These are phyloP conservation scores for Microcaecilia unicolor DNA, from an alignment of 2,797 vertebrate genomes.

Conservation along the genomic window DNA sequence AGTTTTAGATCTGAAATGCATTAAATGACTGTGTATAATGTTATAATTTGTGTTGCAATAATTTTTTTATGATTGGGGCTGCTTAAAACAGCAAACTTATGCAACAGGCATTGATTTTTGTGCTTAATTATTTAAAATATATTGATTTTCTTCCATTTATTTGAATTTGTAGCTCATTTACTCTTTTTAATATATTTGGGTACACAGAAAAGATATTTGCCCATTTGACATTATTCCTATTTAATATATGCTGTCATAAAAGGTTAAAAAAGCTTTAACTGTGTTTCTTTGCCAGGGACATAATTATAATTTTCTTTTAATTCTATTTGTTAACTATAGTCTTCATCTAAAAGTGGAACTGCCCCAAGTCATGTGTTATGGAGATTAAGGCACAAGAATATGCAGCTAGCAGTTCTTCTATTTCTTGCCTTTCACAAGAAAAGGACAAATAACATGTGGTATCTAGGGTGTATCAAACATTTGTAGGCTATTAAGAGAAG, in stretches of 20 bases:
- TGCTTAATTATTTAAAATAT: slow-evolving; percentile 46
- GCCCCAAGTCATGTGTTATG: no score
- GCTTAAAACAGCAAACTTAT: slow-evolving; percentile 19
- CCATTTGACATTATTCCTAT: slow-evolving; percentile 30
- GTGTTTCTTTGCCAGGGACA: not conserved
- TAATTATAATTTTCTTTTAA: not conserved
- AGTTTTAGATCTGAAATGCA: slow-evolving; percentile 45
- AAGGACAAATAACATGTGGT: no score
- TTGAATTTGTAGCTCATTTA: slow-evolving; percentile 36
- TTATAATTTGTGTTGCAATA: slow-evolving; percentile 37
- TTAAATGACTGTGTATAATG: slow-evolving; percentile 34
- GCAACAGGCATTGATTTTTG: slow-evolving; percentile 30
- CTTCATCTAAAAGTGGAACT: no score
- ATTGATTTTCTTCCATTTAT: slow-evolving; percentile 28
- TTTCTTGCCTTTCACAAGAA: no score
- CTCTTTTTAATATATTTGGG: no score
- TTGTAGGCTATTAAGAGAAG: no score
- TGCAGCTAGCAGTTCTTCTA: no score
- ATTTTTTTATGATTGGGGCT: slow-evolving; percentile 33
- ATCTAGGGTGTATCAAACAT: no score
- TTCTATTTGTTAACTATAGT: not conserved
- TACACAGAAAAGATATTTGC: no score
- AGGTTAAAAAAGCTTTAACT: not conserved
- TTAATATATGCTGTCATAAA: slow-evolving; percentile 34
- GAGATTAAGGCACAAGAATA: no score